Percentiles rank a stretch among this genome's conserved stretches.
These are phyloP conservation scores for Scaptomyza parva DNA, from an alignment of 2,888 invertebrate species.

Conservation along the genomic window DNA sequence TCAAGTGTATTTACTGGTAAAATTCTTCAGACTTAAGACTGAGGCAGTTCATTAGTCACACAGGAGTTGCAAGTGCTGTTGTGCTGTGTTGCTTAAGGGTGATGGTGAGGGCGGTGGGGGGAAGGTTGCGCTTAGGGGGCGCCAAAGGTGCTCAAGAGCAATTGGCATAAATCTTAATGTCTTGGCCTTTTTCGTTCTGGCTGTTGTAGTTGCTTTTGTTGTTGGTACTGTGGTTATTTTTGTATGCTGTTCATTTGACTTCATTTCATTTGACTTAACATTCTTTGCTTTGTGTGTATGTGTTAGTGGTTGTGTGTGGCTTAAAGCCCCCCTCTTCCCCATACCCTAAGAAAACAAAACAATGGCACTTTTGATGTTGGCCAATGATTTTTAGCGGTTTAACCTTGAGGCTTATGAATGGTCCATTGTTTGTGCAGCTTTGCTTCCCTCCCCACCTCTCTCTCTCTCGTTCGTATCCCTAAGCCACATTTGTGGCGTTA, in stretches of 20 bases:
- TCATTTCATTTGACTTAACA: slow-evolving; percentile 62
- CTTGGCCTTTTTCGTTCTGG: slow-evolving; percentile 43
- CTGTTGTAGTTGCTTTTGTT: background rate
- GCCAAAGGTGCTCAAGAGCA: slow-evolving; percentile 67
- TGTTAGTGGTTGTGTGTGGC: slow-evolving; percentile 36
- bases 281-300: slow-evolving; percentile 42
- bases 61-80: slow-evolving; percentile 29
- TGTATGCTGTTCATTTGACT: slow-evolving; percentile 37
- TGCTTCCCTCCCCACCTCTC: no score
- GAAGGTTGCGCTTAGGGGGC: background rate
- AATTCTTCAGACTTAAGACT: slow-evolving; percentile 58
- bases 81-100: background rate
- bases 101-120: background rate
- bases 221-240: no score
- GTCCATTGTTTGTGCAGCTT: slow-evolving; percentile 60
- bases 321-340: no score
- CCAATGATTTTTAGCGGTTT: slow-evolving; percentile 78
- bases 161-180: slow-evolving; percentile 74
- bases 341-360: slow-evolving; percentile 52
- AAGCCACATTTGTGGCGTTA: slow-evolving; percentile 63
- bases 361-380: slow-evolving; percentile 72
- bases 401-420: slow-evolving; percentile 75
- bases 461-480: background rate
- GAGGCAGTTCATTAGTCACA: slow-evolving; percentile 68
- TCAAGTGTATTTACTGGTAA: background rate